A percentile compares a stretch with the other conserved stretches of the same genome.
These are phyloP conservation scores for Thymelicus acteon DNA, from an alignment of 2,888 invertebrate species.

Conservation along the genomic window DNA sequence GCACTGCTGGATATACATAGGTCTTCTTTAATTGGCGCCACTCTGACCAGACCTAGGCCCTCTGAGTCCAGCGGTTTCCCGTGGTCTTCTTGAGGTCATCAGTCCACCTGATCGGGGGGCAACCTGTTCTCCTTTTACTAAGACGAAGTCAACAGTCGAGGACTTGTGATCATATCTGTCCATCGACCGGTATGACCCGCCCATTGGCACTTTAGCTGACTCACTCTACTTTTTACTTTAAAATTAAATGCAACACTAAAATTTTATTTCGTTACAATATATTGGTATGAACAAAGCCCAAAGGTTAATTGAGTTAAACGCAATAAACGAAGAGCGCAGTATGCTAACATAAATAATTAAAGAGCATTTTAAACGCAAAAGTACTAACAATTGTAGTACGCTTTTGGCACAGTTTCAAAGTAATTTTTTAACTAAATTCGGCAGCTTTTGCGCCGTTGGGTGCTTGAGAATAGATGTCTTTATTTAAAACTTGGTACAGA, in stretches of 20 bases:
- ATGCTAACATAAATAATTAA: slow-evolving; percentile 17
- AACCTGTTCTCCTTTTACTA: no score
- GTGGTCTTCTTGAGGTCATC: no score
- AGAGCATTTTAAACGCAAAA: slow-evolving; percentile 24
- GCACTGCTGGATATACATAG: no score
- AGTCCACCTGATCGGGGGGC: no score
- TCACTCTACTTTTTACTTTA: not conserved
- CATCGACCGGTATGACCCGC: no score
- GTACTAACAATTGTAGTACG: slow-evolving; percentile 20
- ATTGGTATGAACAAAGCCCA: not conserved
- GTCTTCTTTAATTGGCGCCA: no score
- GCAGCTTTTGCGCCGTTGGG: not conserved
- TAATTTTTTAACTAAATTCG: slow-evolving; percentile 8
- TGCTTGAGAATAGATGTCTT: not conserved
- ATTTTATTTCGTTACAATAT: not conserved
- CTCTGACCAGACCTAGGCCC: no score
- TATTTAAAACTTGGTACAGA: not conserved
- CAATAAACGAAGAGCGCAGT: slow-evolving; percentile 13
- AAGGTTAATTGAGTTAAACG: slow-evolving; percentile 12
- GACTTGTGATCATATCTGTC: no score
- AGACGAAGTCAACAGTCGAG: no score
- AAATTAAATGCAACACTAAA: slow-evolving; percentile 2
- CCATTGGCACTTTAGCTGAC: no score
- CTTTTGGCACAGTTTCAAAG: slow-evolving; percentile 24
- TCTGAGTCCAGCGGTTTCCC: no score